phyloP scores from a whole-genome alignment of 2,888 invertebrate genomes.

The Congeria kusceri region DNA sequence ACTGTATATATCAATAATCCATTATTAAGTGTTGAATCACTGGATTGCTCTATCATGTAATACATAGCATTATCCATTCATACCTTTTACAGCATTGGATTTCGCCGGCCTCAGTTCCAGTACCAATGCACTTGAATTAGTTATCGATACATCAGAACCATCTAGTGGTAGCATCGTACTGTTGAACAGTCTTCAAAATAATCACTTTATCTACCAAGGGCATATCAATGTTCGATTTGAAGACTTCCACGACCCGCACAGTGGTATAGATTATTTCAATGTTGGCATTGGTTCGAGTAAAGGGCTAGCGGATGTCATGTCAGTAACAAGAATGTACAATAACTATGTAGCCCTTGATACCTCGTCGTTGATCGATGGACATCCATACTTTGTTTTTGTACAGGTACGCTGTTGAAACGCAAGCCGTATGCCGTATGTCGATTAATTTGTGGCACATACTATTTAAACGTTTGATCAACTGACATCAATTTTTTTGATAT shows the following conservation, averaged over 20 bases:
- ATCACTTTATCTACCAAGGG: background rate
- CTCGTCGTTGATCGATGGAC: constrained; percentile 14
- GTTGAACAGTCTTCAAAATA: background rate
- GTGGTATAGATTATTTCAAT: constrained; percentile 30
- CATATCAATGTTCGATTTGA: background rate
- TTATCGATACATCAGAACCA: constrained; percentile 20
- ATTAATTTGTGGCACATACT: no score
- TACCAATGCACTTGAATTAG: background rate
- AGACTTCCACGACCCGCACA: constrained; percentile 22
- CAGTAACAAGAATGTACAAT: background rate
- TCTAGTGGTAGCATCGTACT: background rate
- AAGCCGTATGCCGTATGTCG: no score
- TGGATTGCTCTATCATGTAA: background rate
- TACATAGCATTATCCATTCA: background rate
- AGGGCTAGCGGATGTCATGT: constrained; percentile 1
- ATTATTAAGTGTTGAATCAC: no score
- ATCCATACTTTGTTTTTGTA: constrained; percentile 11
- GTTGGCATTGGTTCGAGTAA: constrained; percentile 4
- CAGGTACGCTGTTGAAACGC: constrained; percentile 11
- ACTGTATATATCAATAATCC: no score
- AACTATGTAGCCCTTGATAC: background rate
- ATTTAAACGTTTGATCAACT: no score
- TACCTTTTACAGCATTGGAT: constrained; percentile 2
- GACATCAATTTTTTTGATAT: background rate
- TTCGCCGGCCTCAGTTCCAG: background rate